Conservation (phyloP, 2,888 invertebrate species). For the Thyatira batis region DNA sequence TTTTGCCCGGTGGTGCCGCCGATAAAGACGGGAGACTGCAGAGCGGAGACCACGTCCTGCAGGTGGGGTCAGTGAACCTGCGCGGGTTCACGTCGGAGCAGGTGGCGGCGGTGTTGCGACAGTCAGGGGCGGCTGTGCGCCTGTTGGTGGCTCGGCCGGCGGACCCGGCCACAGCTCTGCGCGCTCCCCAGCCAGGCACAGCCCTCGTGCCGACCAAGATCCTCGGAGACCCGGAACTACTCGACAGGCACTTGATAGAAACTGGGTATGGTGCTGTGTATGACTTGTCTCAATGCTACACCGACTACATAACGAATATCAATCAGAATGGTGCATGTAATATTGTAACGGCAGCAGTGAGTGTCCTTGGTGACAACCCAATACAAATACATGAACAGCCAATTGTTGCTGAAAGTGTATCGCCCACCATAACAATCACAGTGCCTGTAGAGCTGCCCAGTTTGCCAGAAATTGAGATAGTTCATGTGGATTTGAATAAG, state of each 20-base stretch:
- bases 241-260: constrained; percentile 92
- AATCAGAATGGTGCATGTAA: constrained; percentile 60
- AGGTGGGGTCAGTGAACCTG: constrained; percentile 96
- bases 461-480: constrained; percentile 94
- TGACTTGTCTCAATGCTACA: constrained; percentile 70
- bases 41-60: constrained; percentile 98
- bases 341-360: constrained; percentile 69
- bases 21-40: constrained; percentile 97
- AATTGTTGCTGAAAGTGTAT: constrained; percentile 57
- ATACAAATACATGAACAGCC: constrained; percentile 69
- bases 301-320: constrained; percentile 64
- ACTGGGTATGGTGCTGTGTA: constrained; percentile 86
- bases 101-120: constrained; percentile 86
- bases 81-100: constrained; percentile 98
- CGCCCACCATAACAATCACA: constrained; percentile 76
- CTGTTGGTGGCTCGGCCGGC: constrained; percentile 96
- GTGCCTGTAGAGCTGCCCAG: constrained; percentile 82
- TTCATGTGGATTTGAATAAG: constrained; percentile 94
- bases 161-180: constrained; percentile 91
- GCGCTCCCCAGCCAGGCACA: constrained; percentile 89
- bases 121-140: constrained; percentile 91
- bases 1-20: constrained; percentile 97
- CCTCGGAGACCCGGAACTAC: constrained; percentile 94
- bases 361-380: constrained; percentile 71
- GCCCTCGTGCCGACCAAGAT: constrained; percentile 96